phyloP scores from a whole-genome alignment of 2,113 vertebrate genomes.

The Trichechus manatus region DNA sequence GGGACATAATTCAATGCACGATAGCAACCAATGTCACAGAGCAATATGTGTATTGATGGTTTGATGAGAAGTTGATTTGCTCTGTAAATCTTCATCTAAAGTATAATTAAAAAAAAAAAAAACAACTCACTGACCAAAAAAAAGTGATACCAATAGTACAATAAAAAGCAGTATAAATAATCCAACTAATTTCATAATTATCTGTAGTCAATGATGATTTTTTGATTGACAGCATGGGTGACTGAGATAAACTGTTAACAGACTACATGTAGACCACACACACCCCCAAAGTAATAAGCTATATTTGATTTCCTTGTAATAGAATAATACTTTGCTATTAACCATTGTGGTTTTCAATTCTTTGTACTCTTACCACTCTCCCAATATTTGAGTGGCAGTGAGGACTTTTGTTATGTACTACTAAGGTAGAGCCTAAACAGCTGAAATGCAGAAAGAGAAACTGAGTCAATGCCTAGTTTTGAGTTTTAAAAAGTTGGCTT shows the following conservation, averaged over 20 bases:
- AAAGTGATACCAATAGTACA: not conserved
- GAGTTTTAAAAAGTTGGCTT: constrained; percentile 14
- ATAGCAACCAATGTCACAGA: too few relatives aligned
- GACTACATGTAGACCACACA: not conserved
- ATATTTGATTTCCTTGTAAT: not conserved
- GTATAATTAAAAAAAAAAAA: too few relatives aligned
- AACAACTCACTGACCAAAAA: not conserved
- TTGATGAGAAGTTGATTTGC: too few relatives aligned
- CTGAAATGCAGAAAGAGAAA: not conserved
- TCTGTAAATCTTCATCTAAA: too few relatives aligned
- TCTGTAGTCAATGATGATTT: constrained; percentile 1
- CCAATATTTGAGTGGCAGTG: not conserved
- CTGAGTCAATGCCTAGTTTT: not conserved
- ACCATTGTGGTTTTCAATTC: not conserved
- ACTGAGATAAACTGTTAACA: not conserved
- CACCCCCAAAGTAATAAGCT: not conserved
- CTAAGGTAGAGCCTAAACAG: not conserved
- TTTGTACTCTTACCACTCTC: not conserved
- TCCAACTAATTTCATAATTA: not conserved
- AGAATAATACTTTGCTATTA: not conserved
- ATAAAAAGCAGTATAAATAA: not conserved
- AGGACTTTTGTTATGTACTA: not conserved
- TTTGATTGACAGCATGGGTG: not conserved
- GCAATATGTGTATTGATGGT: too few relatives aligned
- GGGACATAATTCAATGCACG: too few relatives aligned